phyloP scores from a whole-genome alignment of 1,140 invertebrate species.

The Hypothenemus hampei region DNA sequence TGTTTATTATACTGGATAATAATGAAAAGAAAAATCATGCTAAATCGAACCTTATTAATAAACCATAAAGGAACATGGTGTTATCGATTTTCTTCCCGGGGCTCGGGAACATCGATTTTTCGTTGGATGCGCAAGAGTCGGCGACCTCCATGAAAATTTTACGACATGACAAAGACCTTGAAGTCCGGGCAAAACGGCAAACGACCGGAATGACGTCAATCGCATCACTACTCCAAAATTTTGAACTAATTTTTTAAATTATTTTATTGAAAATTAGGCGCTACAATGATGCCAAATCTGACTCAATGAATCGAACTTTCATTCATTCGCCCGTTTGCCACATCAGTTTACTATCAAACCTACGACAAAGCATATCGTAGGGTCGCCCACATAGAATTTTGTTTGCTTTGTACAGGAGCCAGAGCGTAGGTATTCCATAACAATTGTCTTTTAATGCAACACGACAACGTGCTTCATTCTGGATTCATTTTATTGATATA shows the following conservation, averaged over 20 bases:
- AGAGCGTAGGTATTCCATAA: constrained; percentile 16
- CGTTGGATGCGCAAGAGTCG: constrained; percentile 4
- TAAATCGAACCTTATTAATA: too few relatives aligned
- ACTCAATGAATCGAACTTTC: constrained; percentile 16
- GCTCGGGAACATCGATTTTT: constrained; percentile 7
- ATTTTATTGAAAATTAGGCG: too few relatives aligned
- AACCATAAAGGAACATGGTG: too few relatives aligned
- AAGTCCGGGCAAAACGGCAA: constrained; percentile 4
- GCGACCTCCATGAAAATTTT: constrained; percentile 6
- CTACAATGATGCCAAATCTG: too few relatives aligned
- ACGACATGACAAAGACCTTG: constrained; percentile 9
- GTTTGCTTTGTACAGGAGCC: constrained; percentile 15
- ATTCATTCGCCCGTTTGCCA: constrained; percentile 14
- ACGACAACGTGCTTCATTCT: too few relatives aligned
- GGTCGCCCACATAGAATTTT: constrained; percentile 18
- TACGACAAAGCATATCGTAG: constrained; percentile 19
- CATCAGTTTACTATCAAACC: constrained; percentile 22
- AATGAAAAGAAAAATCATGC: too few relatives aligned
- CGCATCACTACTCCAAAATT: not conserved
- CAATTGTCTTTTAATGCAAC: not conserved
- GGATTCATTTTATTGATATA: too few relatives aligned
- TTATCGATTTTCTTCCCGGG: not conserved
- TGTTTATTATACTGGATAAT: too few relatives aligned
- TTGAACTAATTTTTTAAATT: not conserved
- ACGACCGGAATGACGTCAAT: constrained; percentile 2